Evolutionary conservation across 2,113 vertebrate genomes (phyloP).

Genomic region (Eurypyga helias): DNA sequence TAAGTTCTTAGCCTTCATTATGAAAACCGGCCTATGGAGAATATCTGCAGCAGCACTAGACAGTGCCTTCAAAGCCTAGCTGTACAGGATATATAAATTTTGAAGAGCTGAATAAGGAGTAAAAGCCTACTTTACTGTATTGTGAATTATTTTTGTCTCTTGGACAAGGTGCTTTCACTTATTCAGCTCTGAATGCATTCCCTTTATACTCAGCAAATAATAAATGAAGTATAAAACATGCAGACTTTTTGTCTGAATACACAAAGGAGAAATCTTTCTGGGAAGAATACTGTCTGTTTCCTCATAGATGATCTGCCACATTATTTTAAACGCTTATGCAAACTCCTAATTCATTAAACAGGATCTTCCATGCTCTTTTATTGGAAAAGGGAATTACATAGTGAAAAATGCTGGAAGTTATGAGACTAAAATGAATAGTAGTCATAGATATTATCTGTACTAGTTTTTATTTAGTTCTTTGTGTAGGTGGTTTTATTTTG

Average conservation of each 20-base stretch:
- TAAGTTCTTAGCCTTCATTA: neutral
- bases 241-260: conserved; percentile 1
- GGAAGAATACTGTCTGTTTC: neutral
- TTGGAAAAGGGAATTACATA: neutral
- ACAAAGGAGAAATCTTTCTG: neutral
- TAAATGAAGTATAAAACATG: neutral
- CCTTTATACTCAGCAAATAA: neutral
- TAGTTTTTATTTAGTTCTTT: neutral
- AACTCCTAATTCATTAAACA: neutral
- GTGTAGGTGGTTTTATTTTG: neutral
- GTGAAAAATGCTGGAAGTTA: neutral
- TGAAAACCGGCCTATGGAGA: neutral
- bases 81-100: neutral
- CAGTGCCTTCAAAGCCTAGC: neutral
- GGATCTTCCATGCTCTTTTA: neutral
- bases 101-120: neutral
- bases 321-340: neutral
- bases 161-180: neutral
- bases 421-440: neutral
- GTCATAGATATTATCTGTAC: neutral
- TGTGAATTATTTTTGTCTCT: neutral
- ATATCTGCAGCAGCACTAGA: neutral
- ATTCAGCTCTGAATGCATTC: neutral
- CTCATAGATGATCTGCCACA: neutral
- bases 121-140: neutral